phyloP scores from a whole-genome alignment of 2,888 invertebrate species.

The Drepanosiphum platanoidis region DNA sequence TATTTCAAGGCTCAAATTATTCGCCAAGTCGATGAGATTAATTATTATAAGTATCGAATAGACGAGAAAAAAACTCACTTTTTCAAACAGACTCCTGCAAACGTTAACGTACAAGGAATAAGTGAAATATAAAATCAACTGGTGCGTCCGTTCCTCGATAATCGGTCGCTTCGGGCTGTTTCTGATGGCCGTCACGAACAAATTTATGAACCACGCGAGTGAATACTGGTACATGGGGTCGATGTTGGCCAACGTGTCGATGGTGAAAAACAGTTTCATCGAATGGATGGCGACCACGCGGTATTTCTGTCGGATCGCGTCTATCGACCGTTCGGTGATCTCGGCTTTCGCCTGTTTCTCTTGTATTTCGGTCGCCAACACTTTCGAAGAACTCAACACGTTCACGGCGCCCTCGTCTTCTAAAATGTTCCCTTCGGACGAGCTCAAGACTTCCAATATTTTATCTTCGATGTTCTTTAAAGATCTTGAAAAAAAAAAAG shows the following conservation, averaged over 20 bases:
- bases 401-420: slow-evolving; percentile 95
- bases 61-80: slow-evolving; percentile 95
- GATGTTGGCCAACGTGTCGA: slow-evolving; percentile 87
- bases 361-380: slow-evolving; percentile 88
- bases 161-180: slow-evolving; percentile 78
- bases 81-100: slow-evolving; percentile 93
- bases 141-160: slow-evolving; percentile 75
- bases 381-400: slow-evolving; percentile 88
- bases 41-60: neutral
- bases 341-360: slow-evolving; percentile 87
- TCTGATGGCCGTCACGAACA: slow-evolving; percentile 81
- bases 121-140: slow-evolving; percentile 85
- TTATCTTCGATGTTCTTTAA: slow-evolving; percentile 93
- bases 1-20: neutral
- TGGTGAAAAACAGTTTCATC: slow-evolving; percentile 90
- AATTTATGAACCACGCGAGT: slow-evolving; percentile 87
- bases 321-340: slow-evolving; percentile 86
- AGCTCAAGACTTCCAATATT: slow-evolving; percentile 87
- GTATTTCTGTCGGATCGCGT: slow-evolving; percentile 85
- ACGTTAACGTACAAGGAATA: slow-evolving; percentile 86
- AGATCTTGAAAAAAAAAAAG: slow-evolving; percentile 72
- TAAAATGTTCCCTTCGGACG: slow-evolving; percentile 91
- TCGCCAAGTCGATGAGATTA: neutral
- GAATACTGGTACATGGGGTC: slow-evolving; percentile 98
- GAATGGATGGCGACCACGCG: slow-evolving; percentile 87